Conservation (phyloP, 2,113 vertebrate genomes). For the Rhadina sibilatrix region DNA sequence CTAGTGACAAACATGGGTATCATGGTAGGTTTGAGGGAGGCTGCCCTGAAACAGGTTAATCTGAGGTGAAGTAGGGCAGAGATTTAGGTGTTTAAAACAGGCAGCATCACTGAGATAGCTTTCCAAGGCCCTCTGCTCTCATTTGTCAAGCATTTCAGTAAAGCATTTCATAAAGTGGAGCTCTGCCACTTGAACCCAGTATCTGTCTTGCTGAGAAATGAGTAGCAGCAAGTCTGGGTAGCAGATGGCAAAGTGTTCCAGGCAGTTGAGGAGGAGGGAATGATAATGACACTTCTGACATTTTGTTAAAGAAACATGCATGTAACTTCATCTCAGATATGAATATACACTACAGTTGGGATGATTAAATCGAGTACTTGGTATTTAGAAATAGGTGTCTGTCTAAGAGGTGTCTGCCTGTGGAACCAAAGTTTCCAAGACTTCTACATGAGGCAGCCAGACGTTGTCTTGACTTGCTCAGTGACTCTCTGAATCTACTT, state of each 20-base stretch:
- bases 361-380: background rate
- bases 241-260: background rate
- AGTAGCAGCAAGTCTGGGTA: background rate
- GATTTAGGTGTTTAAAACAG: background rate
- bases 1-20: accelerated
- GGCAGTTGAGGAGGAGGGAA: background rate
- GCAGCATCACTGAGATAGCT: background rate
- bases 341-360: background rate
- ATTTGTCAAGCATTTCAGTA: background rate
- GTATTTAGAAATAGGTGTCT: background rate
- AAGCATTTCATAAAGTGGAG: background rate
- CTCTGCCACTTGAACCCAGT: background rate
- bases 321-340: background rate
- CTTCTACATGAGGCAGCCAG: background rate
- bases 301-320: background rate
- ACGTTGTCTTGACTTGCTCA: background rate
- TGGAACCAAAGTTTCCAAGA: background rate
- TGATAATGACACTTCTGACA: background rate
- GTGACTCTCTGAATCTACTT: background rate
- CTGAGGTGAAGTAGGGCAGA: background rate
- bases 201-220: background rate
- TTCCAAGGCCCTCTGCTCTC: background rate
- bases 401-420: background rate
- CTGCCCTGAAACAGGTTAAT: background rate
- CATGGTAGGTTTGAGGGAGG: background rate